phyloP scores from a whole-genome alignment of 2,797 vertebrate genomes.

The Argyrosomus regius region DNA sequence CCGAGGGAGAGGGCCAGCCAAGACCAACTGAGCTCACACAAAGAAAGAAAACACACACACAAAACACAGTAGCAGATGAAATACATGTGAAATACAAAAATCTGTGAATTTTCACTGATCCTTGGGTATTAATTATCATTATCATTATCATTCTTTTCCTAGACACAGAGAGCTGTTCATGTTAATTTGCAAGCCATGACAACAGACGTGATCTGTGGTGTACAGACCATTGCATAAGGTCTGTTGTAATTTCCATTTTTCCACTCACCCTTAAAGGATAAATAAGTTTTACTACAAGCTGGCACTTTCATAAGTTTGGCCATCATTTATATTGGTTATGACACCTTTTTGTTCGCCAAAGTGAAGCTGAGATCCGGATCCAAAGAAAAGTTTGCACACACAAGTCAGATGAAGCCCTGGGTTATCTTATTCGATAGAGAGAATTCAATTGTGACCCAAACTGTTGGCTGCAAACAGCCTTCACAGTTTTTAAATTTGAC shows the following conservation, averaged over 20 bases:
- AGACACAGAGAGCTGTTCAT: neutral
- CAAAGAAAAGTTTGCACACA: conserved; percentile 1
- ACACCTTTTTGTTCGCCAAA: neutral
- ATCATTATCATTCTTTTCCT: neutral
- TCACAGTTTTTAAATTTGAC: neutral
- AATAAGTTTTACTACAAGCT: neutral
- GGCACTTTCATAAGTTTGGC: neutral
- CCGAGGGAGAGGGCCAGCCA: conserved; percentile 70
- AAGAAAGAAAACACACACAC: conserved; percentile 26
- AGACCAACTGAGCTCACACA: conserved; percentile 61
- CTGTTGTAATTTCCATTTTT: conserved; percentile 5
- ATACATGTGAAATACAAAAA: conserved; percentile 15
- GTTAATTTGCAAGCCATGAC: neutral
- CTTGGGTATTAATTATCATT: neutral
- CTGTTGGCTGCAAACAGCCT: too few species aligned
- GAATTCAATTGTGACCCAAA: neutral
- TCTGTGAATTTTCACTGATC: neutral
- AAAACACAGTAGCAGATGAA: conserved; percentile 37
- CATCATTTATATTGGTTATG: neutral
- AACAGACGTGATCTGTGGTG: neutral
- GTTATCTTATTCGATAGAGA: neutral
- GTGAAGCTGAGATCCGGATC: neutral
- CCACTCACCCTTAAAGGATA: neutral
- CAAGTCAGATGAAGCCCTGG: neutral
- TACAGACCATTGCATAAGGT: neutral